These are phyloP conservation scores for Metallyticus violacea DNA, from an alignment of 2,888 invertebrate genomes.

Conservation along the genomic window DNA sequence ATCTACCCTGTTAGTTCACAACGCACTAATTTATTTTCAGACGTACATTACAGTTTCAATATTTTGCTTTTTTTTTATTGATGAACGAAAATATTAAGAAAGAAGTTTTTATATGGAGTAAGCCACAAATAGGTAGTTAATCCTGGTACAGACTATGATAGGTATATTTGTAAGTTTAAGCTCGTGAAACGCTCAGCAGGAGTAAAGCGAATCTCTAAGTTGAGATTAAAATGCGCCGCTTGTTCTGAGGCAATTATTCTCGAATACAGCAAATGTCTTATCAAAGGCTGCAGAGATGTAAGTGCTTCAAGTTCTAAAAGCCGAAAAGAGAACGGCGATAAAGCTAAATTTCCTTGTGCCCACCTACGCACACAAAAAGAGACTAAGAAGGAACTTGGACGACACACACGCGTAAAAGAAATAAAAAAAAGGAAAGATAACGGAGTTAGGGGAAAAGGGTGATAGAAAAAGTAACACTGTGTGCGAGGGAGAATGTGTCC, in stretches of 20 bases:
- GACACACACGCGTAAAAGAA: not conserved
- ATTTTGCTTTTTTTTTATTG: too few species aligned
- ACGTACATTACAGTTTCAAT: too few species aligned
- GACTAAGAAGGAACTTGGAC: not conserved
- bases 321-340: not conserved
- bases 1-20: too few species aligned
- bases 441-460: not conserved
- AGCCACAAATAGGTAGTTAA: too few species aligned
- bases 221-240: too few species aligned
- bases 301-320: not conserved
- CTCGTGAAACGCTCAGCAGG: too few species aligned
- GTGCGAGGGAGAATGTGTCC: not conserved
- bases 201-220: too few species aligned
- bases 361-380: not conserved
- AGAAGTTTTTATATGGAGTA: too few species aligned
- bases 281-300: not conserved
- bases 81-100: too few species aligned
- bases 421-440: not conserved
- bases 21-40: too few species aligned
- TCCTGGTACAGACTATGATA: too few species aligned
- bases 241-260: not conserved
- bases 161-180: too few species aligned
- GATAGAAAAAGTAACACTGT: constrained; percentile 1
- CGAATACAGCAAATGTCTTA: not conserved
- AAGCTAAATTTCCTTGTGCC: not conserved